Base-by-base conservation (phyloP, 2,797 vertebrate species). In the Cuculus canorus region DNA sequence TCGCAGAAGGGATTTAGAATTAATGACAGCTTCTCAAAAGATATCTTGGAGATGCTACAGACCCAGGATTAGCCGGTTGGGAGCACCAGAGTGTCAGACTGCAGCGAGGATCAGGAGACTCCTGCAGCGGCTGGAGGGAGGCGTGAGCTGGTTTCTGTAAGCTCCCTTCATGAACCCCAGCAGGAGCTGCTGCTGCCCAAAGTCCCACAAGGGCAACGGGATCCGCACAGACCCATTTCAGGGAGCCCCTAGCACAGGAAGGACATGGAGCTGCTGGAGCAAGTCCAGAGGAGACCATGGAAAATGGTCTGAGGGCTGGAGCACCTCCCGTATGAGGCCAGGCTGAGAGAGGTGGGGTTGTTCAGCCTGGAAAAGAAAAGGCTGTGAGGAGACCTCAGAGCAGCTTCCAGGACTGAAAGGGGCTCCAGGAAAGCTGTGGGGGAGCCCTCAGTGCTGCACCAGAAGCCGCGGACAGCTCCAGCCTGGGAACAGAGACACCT, bases 131-230 rank as follows among this genome's bases (percentile, higher is more conserved):
- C 50, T 6, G n/a, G 21, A 39, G 43, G 45, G 24, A 70, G 69
- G 48, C 5, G 6, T 10, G 41, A 27, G 22, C 39, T 11, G 23
- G 9, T 10, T n/a, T 22, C 59, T 12, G 2, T 3, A 7, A 18
- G 64, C 6, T 54, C 53, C 69, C 25, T 13, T 8, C 5, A 1
- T 2, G 22, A 50, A 32, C 43, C 37, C 17, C 37, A 5, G 48
- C 32, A 6, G 54, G 54, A 23, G 9, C 59, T 24, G 73, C 70
- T 23, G 59, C 70, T 28, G 32, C 65, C 50, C 35, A 3, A 6
- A 39, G 56, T 10, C 33, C 68, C 13, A 13, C 0, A 1, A 52
- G 7, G 68, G 50, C 47, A 43, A 21, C 0, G 2, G 61, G 56
- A 28, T 11, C 47, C 16, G 28, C 45, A 5, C 0, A 5, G 32